Conservation (phyloP, 2,888 invertebrate species). For the Chydorus sphaericus region DNA sequence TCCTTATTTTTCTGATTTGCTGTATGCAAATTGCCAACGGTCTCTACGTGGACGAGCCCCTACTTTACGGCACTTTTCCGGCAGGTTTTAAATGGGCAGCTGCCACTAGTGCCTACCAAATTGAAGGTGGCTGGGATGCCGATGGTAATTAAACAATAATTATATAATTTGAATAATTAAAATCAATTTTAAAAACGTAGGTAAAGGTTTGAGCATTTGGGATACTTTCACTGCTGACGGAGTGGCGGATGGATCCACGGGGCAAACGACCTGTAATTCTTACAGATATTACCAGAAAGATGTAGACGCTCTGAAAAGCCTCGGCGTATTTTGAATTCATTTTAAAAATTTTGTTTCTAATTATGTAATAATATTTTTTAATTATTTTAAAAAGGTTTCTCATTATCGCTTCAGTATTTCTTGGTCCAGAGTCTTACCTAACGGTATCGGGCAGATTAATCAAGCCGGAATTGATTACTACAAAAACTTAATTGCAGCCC, state of each 20-base stretch:
- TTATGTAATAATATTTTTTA: not conserved
- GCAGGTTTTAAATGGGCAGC: slow-evolving; percentile 17
- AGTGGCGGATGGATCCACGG: slow-evolving; percentile 15
- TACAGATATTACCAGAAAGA: slow-evolving; percentile 18
- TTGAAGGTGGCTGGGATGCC: slow-evolving; percentile 26
- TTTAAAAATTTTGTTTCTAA: not conserved
- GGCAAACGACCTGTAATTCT: slow-evolving; percentile 17
- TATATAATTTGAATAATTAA: not conserved
- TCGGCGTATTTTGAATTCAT: slow-evolving; percentile 16
- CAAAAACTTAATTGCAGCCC: slow-evolving; percentile 28
- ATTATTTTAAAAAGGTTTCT: not conserved
- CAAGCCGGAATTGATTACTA: slow-evolving; percentile 30
- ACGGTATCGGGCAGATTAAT: slow-evolving; percentile 26
- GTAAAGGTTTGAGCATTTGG: slow-evolving; percentile 15
- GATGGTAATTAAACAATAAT: slow-evolving; percentile 22
- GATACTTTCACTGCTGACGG: slow-evolving; percentile 6
- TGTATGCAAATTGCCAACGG: not conserved
- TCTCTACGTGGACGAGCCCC: slow-evolving; percentile 13
- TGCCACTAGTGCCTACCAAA: slow-evolving; percentile 26
- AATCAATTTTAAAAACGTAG: not conserved
- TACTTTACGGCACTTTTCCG: slow-evolving; percentile 15
- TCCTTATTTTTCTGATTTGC: not conserved
- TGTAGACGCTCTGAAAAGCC: slow-evolving; percentile 17
- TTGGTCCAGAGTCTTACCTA: slow-evolving; percentile 13
- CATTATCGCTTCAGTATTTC: slow-evolving; percentile 12